phyloP scores from a whole-genome alignment of 2,888 invertebrate species.

The Torymus auratus region DNA sequence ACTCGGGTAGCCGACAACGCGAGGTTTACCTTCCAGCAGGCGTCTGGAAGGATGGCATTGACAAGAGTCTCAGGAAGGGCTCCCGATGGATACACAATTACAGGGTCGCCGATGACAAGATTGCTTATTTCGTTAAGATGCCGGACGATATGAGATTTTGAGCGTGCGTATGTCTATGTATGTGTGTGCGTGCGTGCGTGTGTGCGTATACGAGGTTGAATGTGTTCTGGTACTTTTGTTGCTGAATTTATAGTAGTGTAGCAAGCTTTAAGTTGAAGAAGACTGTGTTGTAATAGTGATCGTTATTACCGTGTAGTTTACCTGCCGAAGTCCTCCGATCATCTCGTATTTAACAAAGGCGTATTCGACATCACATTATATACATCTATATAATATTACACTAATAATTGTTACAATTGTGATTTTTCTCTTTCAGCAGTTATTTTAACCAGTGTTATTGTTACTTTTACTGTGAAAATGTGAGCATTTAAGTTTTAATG shows the following conservation, averaged over 20 bases:
- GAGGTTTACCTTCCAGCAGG: conserved; percentile 94
- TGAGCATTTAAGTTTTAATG: too few species aligned
- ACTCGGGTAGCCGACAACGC: conserved; percentile 83
- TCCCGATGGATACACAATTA: conserved; percentile 95
- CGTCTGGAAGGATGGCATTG: conserved; percentile 95
- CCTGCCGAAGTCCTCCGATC: too few species aligned
- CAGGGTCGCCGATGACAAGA: conserved; percentile 86
- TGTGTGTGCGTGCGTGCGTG: background rate
- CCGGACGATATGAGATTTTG: conserved; percentile 90
- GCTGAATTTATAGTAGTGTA: background rate
- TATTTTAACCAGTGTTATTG: too few species aligned
- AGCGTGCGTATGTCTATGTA: conserved; percentile 17
- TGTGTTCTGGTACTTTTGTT: too few species aligned
- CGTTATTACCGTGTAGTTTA: background rate
- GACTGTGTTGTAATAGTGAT: conserved; percentile 24
- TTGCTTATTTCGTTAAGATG: conserved; percentile 90
- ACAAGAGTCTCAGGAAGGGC: conserved; percentile 90
- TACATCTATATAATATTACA: too few species aligned
- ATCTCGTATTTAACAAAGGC: too few species aligned
- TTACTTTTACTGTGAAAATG: too few species aligned
- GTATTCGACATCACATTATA: too few species aligned
- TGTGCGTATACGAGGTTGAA: too few species aligned
- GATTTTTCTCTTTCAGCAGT: too few species aligned
- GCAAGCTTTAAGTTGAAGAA: conserved; percentile 13
- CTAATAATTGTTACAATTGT: too few species aligned